Evolutionary conservation across 2,888 invertebrate species (phyloP).

Genomic region (Aricia artaxerxes): DNA sequence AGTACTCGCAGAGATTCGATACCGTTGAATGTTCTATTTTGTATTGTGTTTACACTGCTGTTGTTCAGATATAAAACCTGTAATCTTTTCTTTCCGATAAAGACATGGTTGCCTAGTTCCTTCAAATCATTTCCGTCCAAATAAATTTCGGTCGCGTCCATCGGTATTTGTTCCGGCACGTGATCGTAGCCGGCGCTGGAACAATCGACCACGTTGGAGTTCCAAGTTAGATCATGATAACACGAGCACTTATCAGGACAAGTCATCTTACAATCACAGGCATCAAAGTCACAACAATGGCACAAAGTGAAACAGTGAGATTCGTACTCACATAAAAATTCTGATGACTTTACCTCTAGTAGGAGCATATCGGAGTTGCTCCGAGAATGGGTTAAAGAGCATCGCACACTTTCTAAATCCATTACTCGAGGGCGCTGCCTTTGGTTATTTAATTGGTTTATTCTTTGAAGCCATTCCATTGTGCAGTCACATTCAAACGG

Average conservation of each 20-base stretch:
- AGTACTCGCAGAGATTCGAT: conserved; percentile 86
- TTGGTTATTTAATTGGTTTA: conserved; percentile 87
- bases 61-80: conserved; percentile 89
- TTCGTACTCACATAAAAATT: conserved; percentile 90
- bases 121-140: conserved; percentile 90
- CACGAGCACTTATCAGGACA: conserved; percentile 93
- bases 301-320: conserved; percentile 92
- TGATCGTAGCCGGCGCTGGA: conserved; percentile 86
- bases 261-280: conserved; percentile 95
- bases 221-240: conserved; percentile 93
- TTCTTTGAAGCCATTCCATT: conserved; percentile 92
- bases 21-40: conserved; percentile 91
- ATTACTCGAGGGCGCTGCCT: conserved; percentile 89
- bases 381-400: conserved; percentile 85
- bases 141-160: conserved; percentile 94
- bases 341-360: conserved; percentile 85
- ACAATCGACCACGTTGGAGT: conserved; percentile 92
- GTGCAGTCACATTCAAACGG: conserved; percentile 92
- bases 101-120: conserved; percentile 90
- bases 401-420: conserved; percentile 89
- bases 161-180: conserved; percentile 90
- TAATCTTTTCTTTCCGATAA: conserved; percentile 91
- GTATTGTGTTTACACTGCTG: conserved; percentile 87
- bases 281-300: conserved; percentile 94
- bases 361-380: conserved; percentile 83